Base-by-base conservation (phyloP, 2,888 invertebrate genomes). In the Diachrysia chrysitis region DNA sequence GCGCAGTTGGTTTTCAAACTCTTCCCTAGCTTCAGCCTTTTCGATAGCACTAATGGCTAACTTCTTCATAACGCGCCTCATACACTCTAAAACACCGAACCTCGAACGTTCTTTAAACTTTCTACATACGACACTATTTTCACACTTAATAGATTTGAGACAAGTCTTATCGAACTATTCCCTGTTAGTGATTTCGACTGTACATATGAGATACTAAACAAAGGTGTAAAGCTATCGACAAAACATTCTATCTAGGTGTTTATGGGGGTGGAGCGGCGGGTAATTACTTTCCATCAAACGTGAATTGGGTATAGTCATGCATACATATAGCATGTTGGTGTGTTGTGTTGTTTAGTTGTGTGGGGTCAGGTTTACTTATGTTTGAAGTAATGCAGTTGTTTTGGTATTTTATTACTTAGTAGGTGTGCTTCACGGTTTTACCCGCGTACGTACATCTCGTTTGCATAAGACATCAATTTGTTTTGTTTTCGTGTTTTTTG, bases 191-290 rank as follows among this genome's bases (percentile, higher is more conserved):
- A 54, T 68, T 72, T 63, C 70, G 58, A 66, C 65, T 79, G 69
- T 63, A 68, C 84, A 74, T 82, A 75, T 79, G 78, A 32, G 71
- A 73, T 78, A 82, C 83, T 84, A 84, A 77, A 76, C 78, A 75
- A 78, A 90, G 88, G 93, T 93, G 93, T 91, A 85, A 92, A 90
- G 82, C 68, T 94, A 94, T 94, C 88, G 94, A 94, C 89, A 90
- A 93, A 94, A 94, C 94, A 90, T 86, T 77, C 81, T 71, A 87
- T 87, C 81, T 78, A 82, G 73, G 81, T 78, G 81, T 80, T 79
- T 66, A 79, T 78, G 69, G 76, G 76, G 81, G 78, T 75, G 83
- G 83, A 73, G 62, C 68, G 60, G 59, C 61, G 66, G 75, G 79
- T 86, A 82, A 86, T 86, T 81, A 79, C 80, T 78, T 79, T 71